Evolutionary conservation across 2,888 invertebrate species (phyloP), one percentile per base, ranked within the genome.

Genomic region (Thysanoteuthis rhombus): DNA sequence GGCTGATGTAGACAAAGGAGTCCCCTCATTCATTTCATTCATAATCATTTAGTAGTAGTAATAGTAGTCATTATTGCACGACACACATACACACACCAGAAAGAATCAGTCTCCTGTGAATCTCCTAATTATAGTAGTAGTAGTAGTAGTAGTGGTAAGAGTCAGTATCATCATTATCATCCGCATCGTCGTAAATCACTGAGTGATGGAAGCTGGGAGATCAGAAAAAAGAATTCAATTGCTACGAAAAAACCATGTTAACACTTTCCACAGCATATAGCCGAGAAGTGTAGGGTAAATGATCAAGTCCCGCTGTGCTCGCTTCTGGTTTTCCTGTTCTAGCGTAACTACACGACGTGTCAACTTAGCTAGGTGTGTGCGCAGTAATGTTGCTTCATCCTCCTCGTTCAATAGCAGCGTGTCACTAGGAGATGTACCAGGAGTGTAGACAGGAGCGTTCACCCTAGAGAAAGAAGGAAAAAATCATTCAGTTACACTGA

Each of bases 301-400:
- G 95, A 99, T 98, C 96, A 99, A 98, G 96, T 99, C 99, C 95
- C 98, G 98, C 96, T 99, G 98, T 96, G 98, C 98, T 94, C 98
- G 98, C 96, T 98, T 98, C 95, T 98, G 97, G 96, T 98, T 98
- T 96, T 99, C 99, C 94, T 98, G 98, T 97, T 99, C 99, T 94
- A 99, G 98, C 16, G 98, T 98, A 97, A 98, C 98, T 22, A 99
- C 98, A 39, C 99, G 98, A 93, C 99, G 98, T 97, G 98, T 98
- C 94, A 99, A 97, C 97, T 99, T 98, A 40, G 98, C 98, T 96
- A 99, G 98, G 97, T 99, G 99, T 93, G 95, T 95, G 42, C 95
- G 94, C 38, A 96, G 90, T 39, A 95, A 95, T 16, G 95, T 95
- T 3, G 95, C 94, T 89, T 96, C 96, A 93, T 95, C 96, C 90